Base-by-base conservation (phyloP, 2,888 invertebrate species). In the Aphrophora alni region DNA sequence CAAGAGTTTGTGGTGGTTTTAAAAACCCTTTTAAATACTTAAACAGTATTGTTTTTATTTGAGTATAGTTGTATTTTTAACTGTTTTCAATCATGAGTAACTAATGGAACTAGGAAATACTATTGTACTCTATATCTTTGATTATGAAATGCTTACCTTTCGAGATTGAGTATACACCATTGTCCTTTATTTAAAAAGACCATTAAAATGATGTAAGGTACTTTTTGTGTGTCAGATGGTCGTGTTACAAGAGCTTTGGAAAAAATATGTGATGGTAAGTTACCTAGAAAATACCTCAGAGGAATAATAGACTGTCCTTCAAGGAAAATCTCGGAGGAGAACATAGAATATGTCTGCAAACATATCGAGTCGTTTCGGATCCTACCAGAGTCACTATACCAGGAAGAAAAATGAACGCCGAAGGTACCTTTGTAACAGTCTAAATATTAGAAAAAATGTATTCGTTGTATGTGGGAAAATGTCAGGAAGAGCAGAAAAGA, bases 361-460 rank as follows among this genome's bases (percentile, higher is more conserved):
- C 70, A 77, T 70, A 77, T 77, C 14, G 70, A 33, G 4, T 7
- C 24, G 14, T 77, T 77, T 70, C 77, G 28, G 10, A n/a, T 28
- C 33, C 17, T 77, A 51, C 17, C 70, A 70, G 24, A 77, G 33
- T 24, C 78, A 78, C 24, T 78, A 71, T 68, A 38, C 70, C 21
- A 70, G 78, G 38, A 78, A 38, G 21, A 38, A 72, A n/a, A 77
- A 77, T 24, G 69, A 69, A 24, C 17, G 70, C 33, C 10, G 38
- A 27, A 69, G 68, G n/a, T 77, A 38, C 28, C 70, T 69, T 21
- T 28, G 70, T 27, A 38, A 33, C 68, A 38, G 28, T 33, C 71
- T 78, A 0, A 78, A 78, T 44, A 12, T 78, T 38, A 71, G 21
- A 21, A 78, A n/a, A 78, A 71, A 78, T 78, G 78, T 78, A 78